Conservation (phyloP, 2,888 invertebrate species). For the Parapristionchus giblindavisi region DNA sequence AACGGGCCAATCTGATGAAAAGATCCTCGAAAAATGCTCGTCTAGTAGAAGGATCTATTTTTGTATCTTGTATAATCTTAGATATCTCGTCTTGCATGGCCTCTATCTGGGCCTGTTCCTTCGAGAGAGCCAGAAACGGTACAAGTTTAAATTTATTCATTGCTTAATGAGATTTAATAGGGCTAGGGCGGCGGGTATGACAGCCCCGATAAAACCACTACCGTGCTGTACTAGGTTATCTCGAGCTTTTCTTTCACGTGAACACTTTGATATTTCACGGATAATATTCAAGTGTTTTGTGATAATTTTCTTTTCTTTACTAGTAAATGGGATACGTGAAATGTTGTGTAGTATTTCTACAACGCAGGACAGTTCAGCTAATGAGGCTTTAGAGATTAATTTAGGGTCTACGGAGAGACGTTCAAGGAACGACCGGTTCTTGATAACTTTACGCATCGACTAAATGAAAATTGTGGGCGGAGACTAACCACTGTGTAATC, state of each 20-base stretch:
- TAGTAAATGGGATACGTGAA: neutral
- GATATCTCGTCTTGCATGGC: no score
- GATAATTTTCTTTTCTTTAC: neutral
- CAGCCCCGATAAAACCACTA: neutral
- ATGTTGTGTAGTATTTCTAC: slow-evolving; percentile 23
- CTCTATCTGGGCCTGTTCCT: no score
- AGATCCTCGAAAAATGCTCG: no score
- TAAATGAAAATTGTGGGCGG: slow-evolving; percentile 7
- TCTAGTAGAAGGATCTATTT: no score
- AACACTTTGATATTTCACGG: slow-evolving; percentile 1
- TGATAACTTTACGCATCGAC: neutral
- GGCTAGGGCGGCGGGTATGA: neutral
- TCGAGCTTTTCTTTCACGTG: slow-evolving; percentile 3
- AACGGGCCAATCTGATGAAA: no score
- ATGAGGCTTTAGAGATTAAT: neutral
- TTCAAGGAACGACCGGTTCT: neutral
- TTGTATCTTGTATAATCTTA: no score
- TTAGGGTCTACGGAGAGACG: slow-evolving; percentile 9
- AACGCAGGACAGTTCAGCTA: slow-evolving; percentile 8
- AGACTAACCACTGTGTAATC: neutral
- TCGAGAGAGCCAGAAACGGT: neutral
- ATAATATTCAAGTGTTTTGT: neutral
- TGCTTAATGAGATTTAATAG: neutral
- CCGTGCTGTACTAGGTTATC: neutral
- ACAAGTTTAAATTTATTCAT: neutral